Percentiles rank a stretch among this genome's conserved stretches.
Conservation (phyloP, 2,113 vertebrate species). For the Amphiprion ocellaris region DNA sequence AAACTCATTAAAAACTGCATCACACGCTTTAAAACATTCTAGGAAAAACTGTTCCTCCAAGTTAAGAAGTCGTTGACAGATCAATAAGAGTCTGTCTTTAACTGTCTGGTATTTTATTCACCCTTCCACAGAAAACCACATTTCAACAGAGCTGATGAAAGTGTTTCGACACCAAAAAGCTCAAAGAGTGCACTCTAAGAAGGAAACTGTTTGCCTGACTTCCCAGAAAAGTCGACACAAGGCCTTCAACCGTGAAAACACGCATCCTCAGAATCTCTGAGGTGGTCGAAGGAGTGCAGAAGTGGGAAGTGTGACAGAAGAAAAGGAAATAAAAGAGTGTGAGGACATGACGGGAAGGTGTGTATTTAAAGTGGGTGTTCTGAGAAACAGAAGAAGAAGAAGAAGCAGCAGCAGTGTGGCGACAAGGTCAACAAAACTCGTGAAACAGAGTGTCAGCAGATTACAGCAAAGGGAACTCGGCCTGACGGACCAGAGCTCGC, state of each 20-base stretch:
- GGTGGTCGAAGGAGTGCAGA: conserved; percentile 8
- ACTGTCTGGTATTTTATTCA: too few species aligned
- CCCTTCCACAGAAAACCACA: too few species aligned
- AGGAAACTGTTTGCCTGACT: not conserved
- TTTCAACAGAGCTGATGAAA: too few species aligned
- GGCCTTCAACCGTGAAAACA: not conserved
- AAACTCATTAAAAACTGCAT: too few species aligned
- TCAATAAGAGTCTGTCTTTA: too few species aligned
- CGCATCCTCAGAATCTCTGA: not conserved
- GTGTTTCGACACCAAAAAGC: too few species aligned
- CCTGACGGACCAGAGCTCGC: not conserved
- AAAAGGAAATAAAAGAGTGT: conserved; percentile 45
- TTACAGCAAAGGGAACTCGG: conserved; percentile 46
- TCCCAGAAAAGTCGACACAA: not conserved
- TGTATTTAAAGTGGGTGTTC: conserved; percentile 48
- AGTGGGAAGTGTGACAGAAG: conserved; percentile 59
- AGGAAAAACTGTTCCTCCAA: too few species aligned
- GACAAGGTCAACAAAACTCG: conserved; percentile 45
- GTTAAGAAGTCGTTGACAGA: too few species aligned
- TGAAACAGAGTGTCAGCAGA: conserved; percentile 61
- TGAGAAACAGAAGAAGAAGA: conserved; percentile 68
- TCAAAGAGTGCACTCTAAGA: too few species aligned
- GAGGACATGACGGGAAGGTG: conserved; percentile 51
- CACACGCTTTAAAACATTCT: too few species aligned
- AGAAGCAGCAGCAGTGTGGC: conserved; percentile 34